phyloP scores from a whole-genome alignment of 2,888 invertebrate species.

The Choreutis nemorana region DNA sequence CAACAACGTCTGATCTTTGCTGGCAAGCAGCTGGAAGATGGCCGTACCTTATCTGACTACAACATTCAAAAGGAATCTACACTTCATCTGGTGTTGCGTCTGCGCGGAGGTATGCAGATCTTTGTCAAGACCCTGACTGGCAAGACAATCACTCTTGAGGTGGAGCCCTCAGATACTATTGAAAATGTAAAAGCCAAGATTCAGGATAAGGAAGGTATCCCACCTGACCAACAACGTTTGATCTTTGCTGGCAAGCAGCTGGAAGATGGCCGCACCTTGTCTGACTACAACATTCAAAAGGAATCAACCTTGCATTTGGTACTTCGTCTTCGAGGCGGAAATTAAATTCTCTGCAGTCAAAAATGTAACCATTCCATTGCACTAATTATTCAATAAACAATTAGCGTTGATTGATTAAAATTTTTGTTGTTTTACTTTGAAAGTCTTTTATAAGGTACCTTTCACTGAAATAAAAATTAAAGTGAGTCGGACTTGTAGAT shows the following conservation, averaged over 20 bases:
- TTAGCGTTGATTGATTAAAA: no score
- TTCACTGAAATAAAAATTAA: no score
- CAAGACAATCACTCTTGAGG: constrained; percentile 6
- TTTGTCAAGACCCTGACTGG: constrained; percentile 7
- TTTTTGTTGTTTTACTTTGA: no score
- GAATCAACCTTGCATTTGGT: constrained; percentile 6
- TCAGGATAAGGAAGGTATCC: constrained; percentile 8
- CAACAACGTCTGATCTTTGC: constrained; percentile 26
- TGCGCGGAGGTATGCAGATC: constrained; percentile 8
- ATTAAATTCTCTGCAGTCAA: no score
- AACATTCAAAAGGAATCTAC: constrained; percentile 13
- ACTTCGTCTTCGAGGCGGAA: constrained; percentile 11
- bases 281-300: constrained; percentile 7
- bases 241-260: constrained; percentile 7
- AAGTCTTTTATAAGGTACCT: no score
- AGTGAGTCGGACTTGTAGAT: no score
- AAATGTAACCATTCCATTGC: constrained; percentile 13
- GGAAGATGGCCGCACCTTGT: constrained; percentile 8
- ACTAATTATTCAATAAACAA: neutral
- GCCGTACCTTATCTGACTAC: constrained; percentile 22
- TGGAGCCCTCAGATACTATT: constrained; percentile 6
- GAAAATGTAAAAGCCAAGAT: constrained; percentile 8
- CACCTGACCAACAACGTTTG: constrained; percentile 6
- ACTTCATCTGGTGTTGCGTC: constrained; percentile 8
- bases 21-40: constrained; percentile 25